phyloP scores from a whole-genome alignment of 2,797 vertebrate species.

The Rhodeus uyekii region DNA sequence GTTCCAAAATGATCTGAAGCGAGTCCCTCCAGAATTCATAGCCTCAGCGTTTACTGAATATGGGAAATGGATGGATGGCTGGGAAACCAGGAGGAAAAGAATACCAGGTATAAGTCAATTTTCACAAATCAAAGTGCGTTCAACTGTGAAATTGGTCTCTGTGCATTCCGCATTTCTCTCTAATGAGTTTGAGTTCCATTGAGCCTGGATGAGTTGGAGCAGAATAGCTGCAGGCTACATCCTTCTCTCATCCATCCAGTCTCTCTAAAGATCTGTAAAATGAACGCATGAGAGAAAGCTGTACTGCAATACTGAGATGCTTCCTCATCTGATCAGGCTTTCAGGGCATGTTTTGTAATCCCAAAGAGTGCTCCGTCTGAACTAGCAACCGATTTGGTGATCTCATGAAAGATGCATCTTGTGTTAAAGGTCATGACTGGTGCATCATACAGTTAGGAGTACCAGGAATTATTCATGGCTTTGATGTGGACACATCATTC shows the following conservation, averaged over 20 bases:
- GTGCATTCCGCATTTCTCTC: not conserved
- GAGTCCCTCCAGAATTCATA: conserved; percentile 69
- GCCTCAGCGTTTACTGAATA: conserved; percentile 75
- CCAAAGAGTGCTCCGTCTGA: conserved; percentile 18
- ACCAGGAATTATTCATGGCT: conserved; percentile 68
- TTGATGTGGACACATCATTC: conserved; percentile 81
- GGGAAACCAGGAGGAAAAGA: conserved; percentile 84
- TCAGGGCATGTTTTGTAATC: conserved; percentile 38
- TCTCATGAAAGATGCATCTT: conserved; percentile 46
- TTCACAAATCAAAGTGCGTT: conserved; percentile 7
- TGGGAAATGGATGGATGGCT: conserved; percentile 86
- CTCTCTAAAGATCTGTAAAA: conserved; percentile 32
- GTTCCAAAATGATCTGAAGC: conserved; percentile 69
- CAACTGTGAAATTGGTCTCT: not conserved
- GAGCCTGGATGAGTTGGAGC: conserved; percentile 20
- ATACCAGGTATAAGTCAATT: conserved; percentile 70
- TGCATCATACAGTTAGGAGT: conserved; percentile 78
- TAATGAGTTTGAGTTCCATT: conserved; percentile 26
- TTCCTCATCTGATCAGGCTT: conserved; percentile 35
- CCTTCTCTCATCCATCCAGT: conserved; percentile 28
- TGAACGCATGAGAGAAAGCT: conserved; percentile 16
- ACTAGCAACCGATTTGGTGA: conserved; percentile 34
- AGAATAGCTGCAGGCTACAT: conserved; percentile 37
- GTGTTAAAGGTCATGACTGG: conserved; percentile 76
- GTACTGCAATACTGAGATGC: conserved; percentile 4